Evolutionary conservation across 2,113 vertebrate genomes (phyloP), one percentile per base, ranked within the genome.

Genomic region (Trematomus loennbergii): DNA sequence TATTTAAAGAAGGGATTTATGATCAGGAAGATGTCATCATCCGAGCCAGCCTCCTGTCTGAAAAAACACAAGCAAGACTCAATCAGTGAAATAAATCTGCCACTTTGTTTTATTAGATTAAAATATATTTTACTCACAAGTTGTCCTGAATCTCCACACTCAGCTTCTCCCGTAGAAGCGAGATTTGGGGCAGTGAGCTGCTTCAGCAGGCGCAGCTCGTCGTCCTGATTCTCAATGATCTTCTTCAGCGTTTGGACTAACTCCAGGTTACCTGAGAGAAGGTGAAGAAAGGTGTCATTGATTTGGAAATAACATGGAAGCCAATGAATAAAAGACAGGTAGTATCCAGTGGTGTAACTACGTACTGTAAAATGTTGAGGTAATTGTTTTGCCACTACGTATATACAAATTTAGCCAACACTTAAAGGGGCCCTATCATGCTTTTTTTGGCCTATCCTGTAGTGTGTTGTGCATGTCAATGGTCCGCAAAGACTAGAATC

Each of bases 181-280:
- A 15, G 45, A 9, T 0, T 18, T 43, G 3, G 2, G 43, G 40
- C 22, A 3, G 15, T 3, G 15, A 78, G 25, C 66, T 61, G 45
- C 17, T 0, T 7, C 82, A 79, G 82, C 46, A 84, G 52, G 4
- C 11, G 54, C 1, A 80, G 55, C 48, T 72, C 18, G 48, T 66
- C 18, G 0, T 50, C 45, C 12, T 82, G 75, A 15, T 75, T 78
- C 43, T 79, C 65, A 9, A 61, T 60, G n/a, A 86, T 1, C 0
- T 0, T 9, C 12, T 1, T 9, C 59, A 82, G 70, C 9, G 36
- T 60, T 3, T 71, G 53, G 17, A 50, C 9, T 13, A 79, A 1
- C 0, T 1, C 3, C 49, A 45, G 54, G 22, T 55, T 70, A 0
- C 43, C 75, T 86, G 71, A 17, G 54, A 55, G 4, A 15, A 16